A percentile compares a stretch with the other conserved stretches of the same genome.
phyloP scores from a whole-genome alignment of 2,797 vertebrate species.

The Macroramphosus scolopax region DNA sequence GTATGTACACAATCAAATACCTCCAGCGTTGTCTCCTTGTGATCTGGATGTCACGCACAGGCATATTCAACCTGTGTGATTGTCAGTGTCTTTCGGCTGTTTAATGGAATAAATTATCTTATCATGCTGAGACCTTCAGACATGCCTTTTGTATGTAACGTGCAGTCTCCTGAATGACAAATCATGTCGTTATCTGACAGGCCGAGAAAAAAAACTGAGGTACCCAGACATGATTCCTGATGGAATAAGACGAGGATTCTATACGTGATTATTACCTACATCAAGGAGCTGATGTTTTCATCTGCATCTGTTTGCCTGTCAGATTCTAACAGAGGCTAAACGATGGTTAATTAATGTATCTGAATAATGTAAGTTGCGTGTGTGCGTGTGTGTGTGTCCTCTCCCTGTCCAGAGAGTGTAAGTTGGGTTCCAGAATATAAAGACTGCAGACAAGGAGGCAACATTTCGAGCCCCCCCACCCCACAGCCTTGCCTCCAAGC shows the following conservation, averaged over 20 bases:
- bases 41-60: conserved; percentile 45
- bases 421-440: too few species aligned
- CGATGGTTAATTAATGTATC: too few species aligned
- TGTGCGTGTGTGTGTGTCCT: too few species aligned
- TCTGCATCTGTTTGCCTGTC: too few species aligned
- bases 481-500: too few species aligned
- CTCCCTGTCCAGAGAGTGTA: too few species aligned
- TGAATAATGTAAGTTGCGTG: too few species aligned
- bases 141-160: conserved; percentile 43
- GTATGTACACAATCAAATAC: conserved; percentile 32
- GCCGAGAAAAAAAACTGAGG: conserved; percentile 11
- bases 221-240: background rate
- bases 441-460: too few species aligned
- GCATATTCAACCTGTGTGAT: conserved; percentile 49
- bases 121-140: conserved; percentile 37
- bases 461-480: too few species aligned
- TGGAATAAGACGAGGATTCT: conserved; percentile 9
- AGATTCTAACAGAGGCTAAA: too few species aligned
- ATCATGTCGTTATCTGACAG: conserved; percentile 41
- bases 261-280: background rate
- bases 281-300: too few species aligned
- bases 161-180: conserved; percentile 32
- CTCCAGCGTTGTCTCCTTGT: conserved; percentile 44
- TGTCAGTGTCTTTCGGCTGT: conserved; percentile 40
- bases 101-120: conserved; percentile 68